phyloP scores from a whole-genome alignment of 2,113 vertebrate genomes.

The Picathartes gymnocephalus region DNA sequence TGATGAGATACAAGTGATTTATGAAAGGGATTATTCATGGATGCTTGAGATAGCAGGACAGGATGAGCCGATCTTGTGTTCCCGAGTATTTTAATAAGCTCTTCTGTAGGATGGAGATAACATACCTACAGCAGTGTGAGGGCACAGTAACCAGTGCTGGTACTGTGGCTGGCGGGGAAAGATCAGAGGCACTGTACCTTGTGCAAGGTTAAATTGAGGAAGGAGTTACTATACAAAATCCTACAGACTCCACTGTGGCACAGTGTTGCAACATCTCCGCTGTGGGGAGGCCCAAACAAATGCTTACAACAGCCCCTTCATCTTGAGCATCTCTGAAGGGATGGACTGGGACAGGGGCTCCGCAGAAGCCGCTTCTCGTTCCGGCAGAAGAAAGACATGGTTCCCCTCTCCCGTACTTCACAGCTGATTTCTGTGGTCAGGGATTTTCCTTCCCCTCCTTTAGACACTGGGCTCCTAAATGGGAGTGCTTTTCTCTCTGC shows the following conservation, averaged over 20 bases:
- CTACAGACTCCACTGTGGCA: rapidly evolving
- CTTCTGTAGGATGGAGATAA: not conserved
- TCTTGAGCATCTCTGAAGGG: not conserved
- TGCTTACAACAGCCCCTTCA: not conserved
- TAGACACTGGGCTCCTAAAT: not conserved
- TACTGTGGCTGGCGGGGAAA: rapidly evolving
- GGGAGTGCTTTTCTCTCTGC: rapidly evolving
- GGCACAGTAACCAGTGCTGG: not conserved
- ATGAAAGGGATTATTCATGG: not conserved
- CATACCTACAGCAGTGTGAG: not conserved
- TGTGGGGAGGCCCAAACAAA: not conserved
- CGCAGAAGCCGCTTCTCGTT: not conserved
- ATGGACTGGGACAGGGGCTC: not conserved
- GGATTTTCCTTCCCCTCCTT: not conserved
- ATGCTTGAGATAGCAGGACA: not conserved
- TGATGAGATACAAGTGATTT: not conserved
- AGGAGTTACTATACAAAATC: not conserved
- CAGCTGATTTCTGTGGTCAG: not conserved
- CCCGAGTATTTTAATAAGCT: not conserved
- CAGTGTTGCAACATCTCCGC: not conserved
- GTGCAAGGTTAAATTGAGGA: not conserved
- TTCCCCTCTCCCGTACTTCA: rapidly evolving
- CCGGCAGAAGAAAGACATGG: not conserved
- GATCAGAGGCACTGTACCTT: not conserved
- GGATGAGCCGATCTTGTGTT: not conserved